Conservation (phyloP, 2,113 vertebrate species). For the Hemiscyllium ocellatum region DNA sequence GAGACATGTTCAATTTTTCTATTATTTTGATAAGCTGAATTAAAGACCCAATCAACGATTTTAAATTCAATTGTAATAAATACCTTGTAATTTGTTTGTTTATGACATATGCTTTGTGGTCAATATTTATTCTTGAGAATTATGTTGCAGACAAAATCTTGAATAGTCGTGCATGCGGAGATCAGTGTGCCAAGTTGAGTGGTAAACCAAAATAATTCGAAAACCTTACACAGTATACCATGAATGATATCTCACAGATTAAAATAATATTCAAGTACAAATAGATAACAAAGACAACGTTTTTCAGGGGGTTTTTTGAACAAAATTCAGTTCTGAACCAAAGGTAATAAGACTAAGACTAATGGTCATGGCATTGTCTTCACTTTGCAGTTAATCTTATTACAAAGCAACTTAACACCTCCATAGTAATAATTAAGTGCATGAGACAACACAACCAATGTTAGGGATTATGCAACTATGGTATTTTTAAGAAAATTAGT, state of each 20-base stretch:
- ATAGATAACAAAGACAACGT: not conserved
- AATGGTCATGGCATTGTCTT: not conserved
- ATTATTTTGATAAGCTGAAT: not conserved
- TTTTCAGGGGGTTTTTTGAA: not conserved
- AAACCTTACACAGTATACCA: not conserved
- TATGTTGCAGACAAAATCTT: not conserved
- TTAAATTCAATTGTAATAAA: not conserved
- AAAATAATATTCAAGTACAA: not conserved
- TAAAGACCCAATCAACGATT: not conserved
- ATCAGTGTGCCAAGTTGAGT: not conserved
- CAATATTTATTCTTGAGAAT: not conserved
- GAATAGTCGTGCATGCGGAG: not conserved
- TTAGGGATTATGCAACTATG: not conserved
- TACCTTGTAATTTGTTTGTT: not conserved
- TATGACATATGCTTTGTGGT: not conserved
- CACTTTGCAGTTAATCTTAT: not conserved
- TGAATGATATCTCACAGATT: not conserved
- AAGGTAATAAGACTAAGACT: not conserved
- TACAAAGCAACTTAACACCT: not conserved
- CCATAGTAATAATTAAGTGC: not conserved
- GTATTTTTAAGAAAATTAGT: no score
- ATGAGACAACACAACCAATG: not conserved
- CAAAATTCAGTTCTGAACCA: not conserved
- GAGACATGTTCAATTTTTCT: not conserved
- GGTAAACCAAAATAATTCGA: not conserved